A percentile compares a stretch with the other conserved stretches of the same genome.
Conservation (phyloP, 2,888 invertebrate genomes). For the Formica aserva region DNA sequence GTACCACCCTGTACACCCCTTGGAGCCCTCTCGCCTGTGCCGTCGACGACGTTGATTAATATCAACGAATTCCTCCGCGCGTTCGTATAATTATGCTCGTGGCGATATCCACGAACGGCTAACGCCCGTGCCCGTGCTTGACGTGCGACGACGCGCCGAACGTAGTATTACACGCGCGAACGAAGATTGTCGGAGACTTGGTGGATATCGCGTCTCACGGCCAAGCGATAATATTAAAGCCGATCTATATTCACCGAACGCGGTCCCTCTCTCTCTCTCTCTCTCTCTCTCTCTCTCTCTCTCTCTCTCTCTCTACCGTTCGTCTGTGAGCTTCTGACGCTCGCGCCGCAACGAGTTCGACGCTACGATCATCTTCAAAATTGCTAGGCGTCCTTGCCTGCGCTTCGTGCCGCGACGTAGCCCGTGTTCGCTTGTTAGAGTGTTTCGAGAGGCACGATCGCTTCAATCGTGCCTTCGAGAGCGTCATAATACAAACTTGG, state of each 20-base stretch:
- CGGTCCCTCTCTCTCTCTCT: not conserved
- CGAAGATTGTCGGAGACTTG: constrained; percentile 43
- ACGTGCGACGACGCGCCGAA: constrained; percentile 36
- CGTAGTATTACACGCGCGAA: constrained; percentile 46
- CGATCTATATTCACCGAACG: constrained; percentile 34
- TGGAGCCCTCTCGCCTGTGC: constrained; percentile 6
- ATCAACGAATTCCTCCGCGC: constrained; percentile 69
- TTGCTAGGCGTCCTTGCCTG: constrained; percentile 19
- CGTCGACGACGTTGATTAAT: constrained; percentile 67
- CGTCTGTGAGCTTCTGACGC: constrained; percentile 12
- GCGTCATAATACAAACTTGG: not conserved
- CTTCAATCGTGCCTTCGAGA: constrained; percentile 19
- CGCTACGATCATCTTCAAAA: constrained; percentile 49
- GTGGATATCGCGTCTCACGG: constrained; percentile 21
- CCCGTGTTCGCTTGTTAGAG: constrained; percentile 35
- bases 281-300: no score
- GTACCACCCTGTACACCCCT: constrained; percentile 14
- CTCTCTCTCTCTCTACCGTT: not conserved
- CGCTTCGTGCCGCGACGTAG: constrained; percentile 6
- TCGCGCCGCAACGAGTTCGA: constrained; percentile 15
- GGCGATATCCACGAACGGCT: constrained; percentile 24
- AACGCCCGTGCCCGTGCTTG: constrained; percentile 31
- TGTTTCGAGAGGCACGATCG: constrained; percentile 41
- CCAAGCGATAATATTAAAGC: constrained; percentile 37
- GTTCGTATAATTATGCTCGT: constrained; percentile 53